Evolutionary conservation across 2,113 vertebrate genomes (phyloP).

Genomic region (Budorcas taxicolor): DNA sequence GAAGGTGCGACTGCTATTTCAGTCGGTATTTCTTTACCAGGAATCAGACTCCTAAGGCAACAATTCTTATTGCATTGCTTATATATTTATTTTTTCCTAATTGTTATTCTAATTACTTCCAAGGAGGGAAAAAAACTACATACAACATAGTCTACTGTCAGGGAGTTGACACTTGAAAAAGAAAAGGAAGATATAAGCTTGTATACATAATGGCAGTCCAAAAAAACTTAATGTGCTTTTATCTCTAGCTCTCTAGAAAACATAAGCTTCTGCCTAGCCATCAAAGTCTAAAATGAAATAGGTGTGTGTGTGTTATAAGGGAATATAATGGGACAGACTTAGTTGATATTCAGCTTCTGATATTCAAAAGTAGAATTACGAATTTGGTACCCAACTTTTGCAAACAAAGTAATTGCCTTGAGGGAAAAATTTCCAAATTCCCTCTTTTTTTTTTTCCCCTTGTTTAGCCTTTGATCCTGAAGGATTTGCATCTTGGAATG

Average conservation of each 20-base stretch:
- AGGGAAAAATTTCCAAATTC: background rate
- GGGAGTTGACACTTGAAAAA: background rate
- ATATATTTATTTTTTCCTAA: background rate
- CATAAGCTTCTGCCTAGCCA: background rate
- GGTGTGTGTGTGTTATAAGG: background rate
- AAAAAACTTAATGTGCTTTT: background rate
- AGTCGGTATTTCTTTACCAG: background rate
- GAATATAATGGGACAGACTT: background rate
- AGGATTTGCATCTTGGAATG: background rate
- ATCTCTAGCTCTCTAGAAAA: background rate
- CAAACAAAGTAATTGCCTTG: background rate
- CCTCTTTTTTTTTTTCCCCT: background rate
- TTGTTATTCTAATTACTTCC: background rate
- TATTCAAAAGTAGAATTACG: background rate
- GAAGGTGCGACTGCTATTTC: background rate
- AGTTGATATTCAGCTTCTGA: background rate
- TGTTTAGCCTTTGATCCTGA: background rate
- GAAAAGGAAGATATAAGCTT: background rate
- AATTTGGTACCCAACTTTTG: background rate
- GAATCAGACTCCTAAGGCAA: background rate
- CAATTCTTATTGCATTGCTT: background rate
- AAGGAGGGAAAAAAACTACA: background rate
- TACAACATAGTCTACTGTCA: background rate
- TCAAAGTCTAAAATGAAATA: background rate
- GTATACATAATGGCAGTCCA: background rate